Conservation (phyloP, 1,140 invertebrate genomes). For the Drosophila virilis region DNA sequence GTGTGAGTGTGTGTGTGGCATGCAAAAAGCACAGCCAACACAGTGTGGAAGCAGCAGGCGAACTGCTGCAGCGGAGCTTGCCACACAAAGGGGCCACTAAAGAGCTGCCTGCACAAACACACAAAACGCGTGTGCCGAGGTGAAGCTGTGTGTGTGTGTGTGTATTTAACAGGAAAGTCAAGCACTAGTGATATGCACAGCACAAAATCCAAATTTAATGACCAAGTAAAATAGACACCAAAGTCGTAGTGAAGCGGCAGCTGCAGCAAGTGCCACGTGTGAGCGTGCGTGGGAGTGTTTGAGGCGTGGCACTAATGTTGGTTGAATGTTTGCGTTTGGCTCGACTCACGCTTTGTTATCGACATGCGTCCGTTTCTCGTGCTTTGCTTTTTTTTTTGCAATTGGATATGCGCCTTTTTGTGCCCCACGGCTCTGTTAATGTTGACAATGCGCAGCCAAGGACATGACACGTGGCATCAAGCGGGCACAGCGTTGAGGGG, state of each 20-base stretch:
- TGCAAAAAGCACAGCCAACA: conserved; percentile 42
- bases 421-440: conserved; percentile 74
- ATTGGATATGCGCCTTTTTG: conserved; percentile 79
- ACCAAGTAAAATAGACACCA: conserved; percentile 81
- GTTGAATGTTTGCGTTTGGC: conserved; percentile 72
- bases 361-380: conserved; percentile 59
- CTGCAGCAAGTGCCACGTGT: conserved; percentile 31
- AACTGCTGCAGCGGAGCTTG: conserved; percentile 4
- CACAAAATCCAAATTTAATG: conserved; percentile 82
- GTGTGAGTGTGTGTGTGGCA: conserved; percentile 25
- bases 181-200: conserved; percentile 70
- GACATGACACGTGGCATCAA: conserved; percentile 63
- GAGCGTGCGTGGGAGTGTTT: background rate
- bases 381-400: conserved; percentile 58
- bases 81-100: conserved; percentile 63
- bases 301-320: conserved; percentile 75
- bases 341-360: conserved; percentile 67
- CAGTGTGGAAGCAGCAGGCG: conserved; percentile 2
- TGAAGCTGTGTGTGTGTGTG: conserved; percentile 25
- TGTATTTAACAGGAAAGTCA: conserved; percentile 72
- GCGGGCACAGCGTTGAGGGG: background rate
- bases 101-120: conserved; percentile 44
- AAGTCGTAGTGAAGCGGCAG: conserved; percentile 45
- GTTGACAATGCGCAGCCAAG: conserved; percentile 77
- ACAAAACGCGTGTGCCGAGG: conserved; percentile 15